phyloP scores from a whole-genome alignment of 2,113 vertebrate species.

The Nyctereutes procyonoides region DNA sequence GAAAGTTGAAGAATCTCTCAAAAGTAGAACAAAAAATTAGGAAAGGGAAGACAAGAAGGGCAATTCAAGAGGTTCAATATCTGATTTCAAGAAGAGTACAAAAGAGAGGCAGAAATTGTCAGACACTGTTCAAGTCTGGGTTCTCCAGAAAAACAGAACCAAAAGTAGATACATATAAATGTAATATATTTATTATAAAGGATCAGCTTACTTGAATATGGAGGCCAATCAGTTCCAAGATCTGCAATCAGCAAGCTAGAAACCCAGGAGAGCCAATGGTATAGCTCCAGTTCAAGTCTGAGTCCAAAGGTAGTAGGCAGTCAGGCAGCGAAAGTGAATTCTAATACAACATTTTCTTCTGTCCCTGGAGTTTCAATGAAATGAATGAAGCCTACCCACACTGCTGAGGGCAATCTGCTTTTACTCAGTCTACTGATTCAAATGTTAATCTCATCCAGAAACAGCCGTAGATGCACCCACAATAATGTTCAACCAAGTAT shows the following conservation, averaged over 20 bases:
- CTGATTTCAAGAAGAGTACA: background rate
- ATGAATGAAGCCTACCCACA: background rate
- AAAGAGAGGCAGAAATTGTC: background rate
- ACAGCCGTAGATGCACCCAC: background rate
- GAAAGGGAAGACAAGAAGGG: background rate
- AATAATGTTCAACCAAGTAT: background rate
- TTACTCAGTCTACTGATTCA: background rate
- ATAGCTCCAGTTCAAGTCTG: background rate
- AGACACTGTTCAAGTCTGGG: background rate
- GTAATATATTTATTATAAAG: background rate
- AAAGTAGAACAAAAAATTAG: slow-evolving; percentile 6
- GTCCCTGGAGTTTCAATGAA: background rate
- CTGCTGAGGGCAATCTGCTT: background rate
- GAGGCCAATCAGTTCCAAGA: background rate
- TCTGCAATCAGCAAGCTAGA: background rate
- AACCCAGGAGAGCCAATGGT: background rate
- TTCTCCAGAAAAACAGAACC: background rate
- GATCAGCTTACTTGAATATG: background rate
- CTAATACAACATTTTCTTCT: background rate
- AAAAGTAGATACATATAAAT: background rate
- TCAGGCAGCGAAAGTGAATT: background rate
- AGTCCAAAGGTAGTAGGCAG: background rate
- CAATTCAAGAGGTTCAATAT: background rate
- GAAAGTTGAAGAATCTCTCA: background rate
- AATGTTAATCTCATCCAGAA: background rate